phyloP scores from a whole-genome alignment of 2,113 vertebrate genomes.

The Chaetodon auriga region DNA sequence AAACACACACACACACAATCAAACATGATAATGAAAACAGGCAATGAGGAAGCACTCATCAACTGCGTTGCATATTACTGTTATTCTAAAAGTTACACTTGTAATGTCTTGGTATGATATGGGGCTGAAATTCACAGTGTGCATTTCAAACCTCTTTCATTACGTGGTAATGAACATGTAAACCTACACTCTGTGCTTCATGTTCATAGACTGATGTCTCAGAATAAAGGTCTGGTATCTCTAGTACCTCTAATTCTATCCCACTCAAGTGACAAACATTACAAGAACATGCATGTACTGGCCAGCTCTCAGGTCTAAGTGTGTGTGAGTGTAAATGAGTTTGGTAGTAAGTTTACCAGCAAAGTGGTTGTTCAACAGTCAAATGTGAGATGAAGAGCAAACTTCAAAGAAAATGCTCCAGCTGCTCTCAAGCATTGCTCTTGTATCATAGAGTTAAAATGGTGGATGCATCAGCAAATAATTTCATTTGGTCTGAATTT shows the following conservation, averaged over 20 bases:
- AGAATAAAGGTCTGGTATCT: neutral
- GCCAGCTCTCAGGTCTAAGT: neutral
- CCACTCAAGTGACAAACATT: neutral
- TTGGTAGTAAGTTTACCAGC: neutral
- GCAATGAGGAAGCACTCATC: neutral
- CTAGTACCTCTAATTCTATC: neutral
- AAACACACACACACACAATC: too few species aligned
- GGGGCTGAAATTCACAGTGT: neutral
- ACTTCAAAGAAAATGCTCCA: neutral
- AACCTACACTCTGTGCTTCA: neutral
- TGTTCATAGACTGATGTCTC: neutral
- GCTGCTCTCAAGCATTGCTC: neutral
- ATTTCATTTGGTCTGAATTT: neutral
- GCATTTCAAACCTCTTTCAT: neutral
- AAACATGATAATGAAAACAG: neutral
- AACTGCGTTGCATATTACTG: neutral
- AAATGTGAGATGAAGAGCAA: neutral
- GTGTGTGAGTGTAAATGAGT: neutral
- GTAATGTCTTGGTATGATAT: too few species aligned
- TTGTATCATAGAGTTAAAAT: neutral
- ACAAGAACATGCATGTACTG: neutral
- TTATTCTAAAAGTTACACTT: too few species aligned
- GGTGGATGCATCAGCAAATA: neutral
- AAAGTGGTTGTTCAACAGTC: conserved; percentile 1
- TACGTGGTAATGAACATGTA: neutral